Evolutionary conservation across 1,140 invertebrate species (phyloP), one percentile per base, ranked within the genome.

Genomic region (Ceratina japonica): DNA sequence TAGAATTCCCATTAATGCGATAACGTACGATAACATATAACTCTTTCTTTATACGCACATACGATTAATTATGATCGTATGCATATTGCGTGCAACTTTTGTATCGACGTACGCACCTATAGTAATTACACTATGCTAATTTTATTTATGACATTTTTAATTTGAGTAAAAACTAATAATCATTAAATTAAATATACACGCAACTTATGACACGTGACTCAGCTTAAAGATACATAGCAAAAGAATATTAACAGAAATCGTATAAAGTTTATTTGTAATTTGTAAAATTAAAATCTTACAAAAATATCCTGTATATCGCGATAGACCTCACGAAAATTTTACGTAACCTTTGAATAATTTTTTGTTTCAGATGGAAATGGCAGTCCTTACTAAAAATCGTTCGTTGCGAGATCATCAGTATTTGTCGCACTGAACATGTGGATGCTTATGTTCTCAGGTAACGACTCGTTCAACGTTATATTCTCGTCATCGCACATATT

Each of bases 391-490:
- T 99, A 87, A 96, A 98, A 91, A 95, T 97, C 75, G 98, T 99
- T 13, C 95, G 97, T 86, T 99, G 98, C 92, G 98, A 99, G 93
- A 98, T 99, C 74, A 98, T 99, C 90, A 98, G 98, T 92, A 97
- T 95, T 88, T 95, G 95, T 27, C 95, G 95, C 82, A 98, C 98
- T 92, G 97, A 98, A 74, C 94, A 96, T 89, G 95, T 99, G 82
- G 98, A 99, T 93, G 97, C 98, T 51, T 99, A 99, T 92, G 97
- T 99, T 8, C 93, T 99, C 5, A 99, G 98, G 98, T 99, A 94
- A 95, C 10, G 8, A 37, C 10, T 44, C 10, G 10, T 44, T 44
- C 5, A 44, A 44, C 10, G 37, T 44, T 44, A 44, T 7, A 44
- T 44, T 44, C 37, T 7, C 37, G 37, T 44, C 37, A 44, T 44